Evolutionary conservation across 2,113 vertebrate species (phyloP).

Genomic region (Argyrosomus japonicus): DNA sequence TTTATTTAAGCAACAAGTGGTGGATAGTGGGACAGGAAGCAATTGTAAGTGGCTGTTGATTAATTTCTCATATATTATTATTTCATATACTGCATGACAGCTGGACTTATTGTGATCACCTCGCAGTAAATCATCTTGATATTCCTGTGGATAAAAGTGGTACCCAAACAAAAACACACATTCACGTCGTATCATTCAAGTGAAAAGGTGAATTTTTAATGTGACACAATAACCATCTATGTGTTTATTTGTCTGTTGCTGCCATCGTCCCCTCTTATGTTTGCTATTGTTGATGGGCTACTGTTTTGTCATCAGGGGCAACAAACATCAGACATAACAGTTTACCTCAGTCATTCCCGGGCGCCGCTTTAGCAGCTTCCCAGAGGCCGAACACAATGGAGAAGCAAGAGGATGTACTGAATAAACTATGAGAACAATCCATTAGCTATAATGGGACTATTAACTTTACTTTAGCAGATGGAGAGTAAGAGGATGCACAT

Average conservation of each 20-base stretch:
- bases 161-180: not conserved
- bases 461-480: conserved; percentile 54
- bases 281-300: conserved; percentile 32
- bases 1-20: conserved; percentile 41
- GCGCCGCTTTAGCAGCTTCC: conserved; percentile 64
- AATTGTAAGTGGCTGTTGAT: conserved; percentile 18
- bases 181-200: not conserved
- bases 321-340: conserved; percentile 64
- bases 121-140: not conserved
- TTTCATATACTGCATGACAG: not conserved
- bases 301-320: conserved; percentile 38
- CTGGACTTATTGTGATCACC: not conserved
- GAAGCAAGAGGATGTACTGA: conserved; percentile 61
- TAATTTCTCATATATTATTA: not conserved
- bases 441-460: conserved; percentile 58
- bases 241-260: conserved; percentile 17
- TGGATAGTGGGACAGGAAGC: conserved; percentile 6
- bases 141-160: not conserved
- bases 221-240: not conserved
- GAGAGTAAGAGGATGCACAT: conserved; percentile 46
- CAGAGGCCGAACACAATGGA: conserved; percentile 68
- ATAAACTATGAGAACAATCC: conserved; percentile 72
- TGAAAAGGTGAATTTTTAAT: not conserved
- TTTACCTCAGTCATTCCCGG: conserved; percentile 63
- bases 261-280: not conserved